Base-by-base conservation (phyloP, 2,797 vertebrate genomes). In the Anguilla megastoma region DNA sequence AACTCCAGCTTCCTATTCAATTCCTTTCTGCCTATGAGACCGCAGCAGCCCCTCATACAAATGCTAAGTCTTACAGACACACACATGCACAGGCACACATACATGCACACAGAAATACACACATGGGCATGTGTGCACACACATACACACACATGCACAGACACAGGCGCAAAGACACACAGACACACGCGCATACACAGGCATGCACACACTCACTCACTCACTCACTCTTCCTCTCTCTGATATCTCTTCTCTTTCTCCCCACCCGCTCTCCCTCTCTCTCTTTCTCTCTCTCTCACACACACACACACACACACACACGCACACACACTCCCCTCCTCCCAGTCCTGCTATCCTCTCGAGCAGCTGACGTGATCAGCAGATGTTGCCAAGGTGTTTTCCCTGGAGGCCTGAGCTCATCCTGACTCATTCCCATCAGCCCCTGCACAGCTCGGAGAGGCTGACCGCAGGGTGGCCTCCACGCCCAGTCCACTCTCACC, bases 401-500 rank as follows among this genome's bases (percentile, higher is more conserved):
- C 87, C 87, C 87, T 85, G 82, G 87, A 88, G 87, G 87, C 24
- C 87, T 88, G 87, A 88, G 45, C 87, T 85, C 87, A 88, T 85
- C 71, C 87, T 85, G 87, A 88, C 60, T 88, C 87, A 88, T 76
- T 88, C 87, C 83, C 87, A 71, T 88, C 87, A 88, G 83, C 87
- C 87, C 66, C 30, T 74, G 36, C 63, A 54, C 27, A 21, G 52
- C 79, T 82, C 87, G 3, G 86, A 48, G 7, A 79, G 69, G 4
- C 66, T 85, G 60, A 56, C 87, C 52, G 66, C 66, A 58, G 83
- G 66, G 82, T 14, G 66, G 30, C 41, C 79, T 9, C 41, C 79
- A 82, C 41, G 45, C 79, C 79, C 79, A 10, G 79, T 48, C 41
- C 86, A 76, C 69, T 86, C 48, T 76, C 45, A 85, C 36, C 24